A percentile compares a stretch with the other conserved stretches of the same genome.
Evolutionary conservation across 2,888 invertebrate species (phyloP).

Genomic region (Cremastinae sp.): DNA sequence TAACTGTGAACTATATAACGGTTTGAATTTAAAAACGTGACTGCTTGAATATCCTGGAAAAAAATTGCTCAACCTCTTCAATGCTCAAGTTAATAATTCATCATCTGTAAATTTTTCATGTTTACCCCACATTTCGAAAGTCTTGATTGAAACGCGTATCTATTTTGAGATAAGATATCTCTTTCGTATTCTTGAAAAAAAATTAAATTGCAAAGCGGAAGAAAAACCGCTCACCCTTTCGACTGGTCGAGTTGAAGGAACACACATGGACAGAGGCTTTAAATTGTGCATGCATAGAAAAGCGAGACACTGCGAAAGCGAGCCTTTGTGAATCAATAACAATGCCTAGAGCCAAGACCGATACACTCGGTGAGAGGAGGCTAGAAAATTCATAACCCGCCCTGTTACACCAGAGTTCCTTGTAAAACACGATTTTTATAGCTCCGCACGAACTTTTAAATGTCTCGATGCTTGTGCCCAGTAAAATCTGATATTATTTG

Average conservation of each 20-base stretch:
- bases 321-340: conserved; percentile 76
- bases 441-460: conserved; percentile 33
- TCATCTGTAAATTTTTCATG: too few relatives aligned
- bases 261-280: conserved; percentile 72
- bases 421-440: conserved; percentile 33
- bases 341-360: conserved; percentile 39
- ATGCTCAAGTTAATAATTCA: too few relatives aligned
- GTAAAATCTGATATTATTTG: conserved; percentile 1
- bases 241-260: conserved; percentile 74
- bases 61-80: too few relatives aligned
- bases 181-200: background rate
- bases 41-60: too few relatives aligned
- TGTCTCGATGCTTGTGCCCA: conserved; percentile 26
- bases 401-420: conserved; percentile 14
- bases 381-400: conserved; percentile 6
- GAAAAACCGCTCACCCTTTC: conserved; percentile 29
- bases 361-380: conserved; percentile 37
- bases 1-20: too few relatives aligned
- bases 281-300: conserved; percentile 63
- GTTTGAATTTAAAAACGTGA: too few relatives aligned
- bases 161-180: too few relatives aligned
- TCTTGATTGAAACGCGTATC: too few relatives aligned
- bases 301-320: conserved; percentile 58
- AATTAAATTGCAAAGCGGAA: background rate
- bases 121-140: too few relatives aligned